Evolutionary conservation across 2,113 vertebrate genomes (phyloP).

Genomic region (Brachyistius frenatus): DNA sequence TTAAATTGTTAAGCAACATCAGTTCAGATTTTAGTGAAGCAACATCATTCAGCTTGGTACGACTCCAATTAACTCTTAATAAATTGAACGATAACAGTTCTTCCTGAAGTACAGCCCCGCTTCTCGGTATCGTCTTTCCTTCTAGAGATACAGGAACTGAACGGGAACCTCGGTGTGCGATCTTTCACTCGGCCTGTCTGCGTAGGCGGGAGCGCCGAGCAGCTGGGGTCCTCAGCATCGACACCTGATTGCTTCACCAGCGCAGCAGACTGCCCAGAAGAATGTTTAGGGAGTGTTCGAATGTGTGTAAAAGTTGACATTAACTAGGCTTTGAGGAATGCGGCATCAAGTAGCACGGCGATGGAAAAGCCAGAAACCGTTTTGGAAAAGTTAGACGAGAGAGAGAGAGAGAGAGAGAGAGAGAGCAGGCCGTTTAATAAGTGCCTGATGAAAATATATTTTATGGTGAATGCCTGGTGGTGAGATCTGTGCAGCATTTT

Average conservation of each 20-base stretch:
- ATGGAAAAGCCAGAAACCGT: constrained; percentile 55
- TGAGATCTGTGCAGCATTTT: constrained; percentile 4
- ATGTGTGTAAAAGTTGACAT: constrained; percentile 69
- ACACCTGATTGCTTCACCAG: constrained; percentile 73
- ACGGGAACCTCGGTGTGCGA: not conserved
- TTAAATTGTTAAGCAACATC: constrained; percentile 31
- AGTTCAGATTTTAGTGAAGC: constrained; percentile 1
- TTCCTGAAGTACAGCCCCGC: too few relatives aligned
- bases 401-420: constrained; percentile 31
- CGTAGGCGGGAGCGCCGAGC: constrained; percentile 30
- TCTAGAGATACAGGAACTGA: too few relatives aligned
- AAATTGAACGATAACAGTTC: not conserved
- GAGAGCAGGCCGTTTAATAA: not conserved
- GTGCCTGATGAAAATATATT: not conserved
- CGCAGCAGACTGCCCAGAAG: constrained; percentile 51
- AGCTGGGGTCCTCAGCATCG: constrained; percentile 62
- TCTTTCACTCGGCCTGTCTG: constrained; percentile 37
- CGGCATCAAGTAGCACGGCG: constrained; percentile 44
- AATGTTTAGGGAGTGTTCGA: constrained; percentile 73
- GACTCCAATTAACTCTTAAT: constrained; percentile 18
- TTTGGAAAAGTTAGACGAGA: constrained; percentile 7
- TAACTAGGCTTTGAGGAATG: constrained; percentile 68
- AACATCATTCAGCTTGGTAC: constrained; percentile 16
- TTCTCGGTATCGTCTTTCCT: too few relatives aligned
- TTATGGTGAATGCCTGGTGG: not conserved